A percentile compares a stretch with the other conserved stretches of the same genome.
Conservation (phyloP, 1,140 invertebrate genomes). For the Drosophila insularis region DNA sequence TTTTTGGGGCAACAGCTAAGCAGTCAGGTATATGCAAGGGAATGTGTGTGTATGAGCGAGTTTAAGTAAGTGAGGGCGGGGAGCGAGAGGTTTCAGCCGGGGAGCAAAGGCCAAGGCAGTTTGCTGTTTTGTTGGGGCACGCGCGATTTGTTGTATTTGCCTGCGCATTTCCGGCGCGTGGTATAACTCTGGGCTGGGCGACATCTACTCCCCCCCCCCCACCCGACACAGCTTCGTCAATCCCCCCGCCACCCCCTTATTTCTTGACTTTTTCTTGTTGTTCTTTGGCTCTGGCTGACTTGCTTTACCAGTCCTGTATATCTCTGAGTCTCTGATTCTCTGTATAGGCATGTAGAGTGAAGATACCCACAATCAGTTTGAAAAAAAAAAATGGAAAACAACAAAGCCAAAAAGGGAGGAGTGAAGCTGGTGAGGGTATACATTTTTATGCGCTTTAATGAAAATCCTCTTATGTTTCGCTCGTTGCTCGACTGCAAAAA, state of each 20-base stretch:
- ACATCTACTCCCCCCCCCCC: neutral
- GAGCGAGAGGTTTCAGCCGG: neutral
- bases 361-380: conserved; percentile 45
- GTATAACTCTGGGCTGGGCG: neutral
- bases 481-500: conserved; percentile 29
- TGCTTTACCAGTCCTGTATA: neutral
- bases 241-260: neutral
- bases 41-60: neutral
- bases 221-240: neutral
- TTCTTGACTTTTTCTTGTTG: neutral
- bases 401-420: conserved; percentile 19
- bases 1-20: conserved; percentile 43
- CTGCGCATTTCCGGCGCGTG: conserved; percentile 57
- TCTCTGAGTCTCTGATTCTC: neutral
- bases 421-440: conserved; percentile 12
- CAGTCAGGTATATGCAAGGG: too few relatives aligned
- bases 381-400: conserved; percentile 36
- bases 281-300: neutral
- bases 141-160: conserved; percentile 42
- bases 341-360: conserved; percentile 51
- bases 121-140: conserved; percentile 51
- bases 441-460: conserved; percentile 76
- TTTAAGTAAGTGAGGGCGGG: neutral
- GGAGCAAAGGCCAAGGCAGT: conserved; percentile 43
- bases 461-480: conserved; percentile 73